A percentile compares a stretch with the other conserved stretches of the same genome.
Conservation (phyloP, 2,888 invertebrate genomes). For the Drosophila hawaiiensis region DNA sequence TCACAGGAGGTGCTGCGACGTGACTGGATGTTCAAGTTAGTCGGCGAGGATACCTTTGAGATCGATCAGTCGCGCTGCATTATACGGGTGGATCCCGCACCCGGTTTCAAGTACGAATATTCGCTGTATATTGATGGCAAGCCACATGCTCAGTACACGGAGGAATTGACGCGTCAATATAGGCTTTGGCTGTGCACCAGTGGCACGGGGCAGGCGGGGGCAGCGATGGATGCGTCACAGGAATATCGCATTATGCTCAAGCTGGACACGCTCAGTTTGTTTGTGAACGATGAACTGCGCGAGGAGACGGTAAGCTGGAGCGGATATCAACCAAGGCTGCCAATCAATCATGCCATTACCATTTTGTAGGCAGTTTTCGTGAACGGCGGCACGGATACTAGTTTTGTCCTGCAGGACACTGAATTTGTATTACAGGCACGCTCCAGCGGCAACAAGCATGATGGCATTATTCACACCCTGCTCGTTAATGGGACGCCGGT, state of each 20-base stretch:
- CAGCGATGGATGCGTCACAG: slow-evolving; percentile 84
- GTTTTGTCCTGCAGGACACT: slow-evolving; percentile 86
- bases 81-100: slow-evolving; percentile 87
- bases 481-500: slow-evolving; percentile 86
- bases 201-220: slow-evolving; percentile 6
- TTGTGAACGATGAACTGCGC: slow-evolving; percentile 83
- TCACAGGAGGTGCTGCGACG: slow-evolving; percentile 89
- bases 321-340: background rate
- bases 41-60: slow-evolving; percentile 92
- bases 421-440: slow-evolving; percentile 84
- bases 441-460: slow-evolving; percentile 84
- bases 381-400: slow-evolving; percentile 93
- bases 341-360: background rate
- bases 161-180: slow-evolving; percentile 91
- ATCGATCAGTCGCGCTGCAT: slow-evolving; percentile 87
- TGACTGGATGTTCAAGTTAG: slow-evolving; percentile 97
- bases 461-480: slow-evolving; percentile 88
- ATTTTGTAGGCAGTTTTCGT: slow-evolving; percentile 90
- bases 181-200: slow-evolving; percentile 89
- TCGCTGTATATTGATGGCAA: slow-evolving; percentile 93
- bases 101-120: slow-evolving; percentile 93
- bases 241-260: slow-evolving; percentile 90
- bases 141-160: slow-evolving; percentile 91
- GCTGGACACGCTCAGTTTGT: slow-evolving; percentile 85
- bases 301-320: slow-evolving; percentile 77